phyloP scores from a whole-genome alignment of 2,797 vertebrate species.

The Erpetoichthys calabaricus region DNA sequence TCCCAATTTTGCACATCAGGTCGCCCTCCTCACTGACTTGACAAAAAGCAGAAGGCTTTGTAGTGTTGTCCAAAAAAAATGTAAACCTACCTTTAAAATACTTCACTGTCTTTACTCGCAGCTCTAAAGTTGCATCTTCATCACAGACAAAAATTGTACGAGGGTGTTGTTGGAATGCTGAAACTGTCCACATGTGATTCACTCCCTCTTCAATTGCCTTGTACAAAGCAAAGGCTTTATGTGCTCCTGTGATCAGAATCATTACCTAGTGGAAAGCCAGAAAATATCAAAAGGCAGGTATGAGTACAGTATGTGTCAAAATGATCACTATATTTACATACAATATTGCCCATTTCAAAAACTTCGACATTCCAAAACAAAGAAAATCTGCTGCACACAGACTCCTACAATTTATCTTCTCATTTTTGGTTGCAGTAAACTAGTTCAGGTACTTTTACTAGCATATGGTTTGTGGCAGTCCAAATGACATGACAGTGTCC shows the following conservation, averaged over 20 bases:
- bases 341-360: too few relatives aligned
- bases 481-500: too few relatives aligned
- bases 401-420: too few relatives aligned
- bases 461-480: neutral
- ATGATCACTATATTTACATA: too few relatives aligned
- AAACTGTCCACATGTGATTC: constrained; percentile 66
- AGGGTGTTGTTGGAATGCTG: constrained; percentile 62
- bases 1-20: too few relatives aligned
- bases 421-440: too few relatives aligned
- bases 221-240: constrained; percentile 63
- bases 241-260: constrained; percentile 66
- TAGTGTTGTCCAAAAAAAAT: neutral
- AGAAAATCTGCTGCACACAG: too few relatives aligned
- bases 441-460: neutral
- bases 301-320: too few relatives aligned
- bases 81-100: constrained; percentile 62
- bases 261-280: constrained; percentile 38
- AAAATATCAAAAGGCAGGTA: neutral
- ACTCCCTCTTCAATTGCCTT: constrained; percentile 69
- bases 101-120: constrained; percentile 66
- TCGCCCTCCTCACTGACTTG: too few relatives aligned
- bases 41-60: too few relatives aligned
- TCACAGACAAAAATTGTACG: constrained; percentile 62
- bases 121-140: constrained; percentile 63
- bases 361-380: too few relatives aligned